A percentile compares a stretch with the other conserved stretches of the same genome.
phyloP scores from a whole-genome alignment of 1,140 invertebrate genomes.

The Microvelia longipes region DNA sequence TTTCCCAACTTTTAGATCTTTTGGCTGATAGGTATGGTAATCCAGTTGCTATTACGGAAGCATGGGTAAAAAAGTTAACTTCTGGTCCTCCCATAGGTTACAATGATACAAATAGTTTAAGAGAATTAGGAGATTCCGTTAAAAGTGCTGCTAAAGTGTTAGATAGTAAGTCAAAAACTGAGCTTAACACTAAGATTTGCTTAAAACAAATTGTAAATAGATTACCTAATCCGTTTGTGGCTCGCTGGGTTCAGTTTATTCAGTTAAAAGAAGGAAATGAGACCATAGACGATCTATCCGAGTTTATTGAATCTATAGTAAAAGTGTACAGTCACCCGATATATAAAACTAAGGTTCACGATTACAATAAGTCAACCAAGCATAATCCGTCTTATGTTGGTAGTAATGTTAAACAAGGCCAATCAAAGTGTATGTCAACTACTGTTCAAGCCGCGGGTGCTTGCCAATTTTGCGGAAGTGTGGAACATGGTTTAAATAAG shows the following conservation, averaged over 20 bases:
- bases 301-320: neutral
- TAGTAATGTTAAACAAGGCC: neutral
- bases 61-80: neutral
- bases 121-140: neutral
- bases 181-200: neutral
- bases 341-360: neutral
- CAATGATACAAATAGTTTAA: neutral
- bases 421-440: neutral
- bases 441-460: neutral
- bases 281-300: neutral
- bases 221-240: neutral
- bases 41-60: neutral
- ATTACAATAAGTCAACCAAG: neutral
- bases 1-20: neutral
- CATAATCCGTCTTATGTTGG: neutral
- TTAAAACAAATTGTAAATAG: neutral
- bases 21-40: neutral
- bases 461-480: neutral
- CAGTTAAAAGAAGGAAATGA: neutral
- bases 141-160: neutral
- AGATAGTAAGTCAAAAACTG: neutral
- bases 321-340: neutral
- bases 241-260: neutral
- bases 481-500: neutral
- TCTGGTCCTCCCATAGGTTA: neutral